phyloP scores from a whole-genome alignment of 2,113 vertebrate species.

The Pelvicachromis taeniatus region DNA sequence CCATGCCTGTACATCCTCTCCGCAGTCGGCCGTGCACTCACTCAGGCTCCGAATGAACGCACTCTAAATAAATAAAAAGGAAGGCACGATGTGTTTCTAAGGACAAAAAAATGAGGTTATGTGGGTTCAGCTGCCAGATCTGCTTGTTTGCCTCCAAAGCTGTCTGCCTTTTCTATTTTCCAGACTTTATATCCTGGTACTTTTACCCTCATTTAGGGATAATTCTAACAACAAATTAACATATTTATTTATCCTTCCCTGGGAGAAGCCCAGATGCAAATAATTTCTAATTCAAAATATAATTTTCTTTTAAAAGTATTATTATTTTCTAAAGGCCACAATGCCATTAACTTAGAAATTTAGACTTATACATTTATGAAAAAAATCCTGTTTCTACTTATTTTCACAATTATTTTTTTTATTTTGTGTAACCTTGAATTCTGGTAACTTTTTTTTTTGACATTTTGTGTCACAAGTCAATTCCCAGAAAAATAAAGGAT shows the following conservation, averaged over 20 bases:
- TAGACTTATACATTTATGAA: not conserved
- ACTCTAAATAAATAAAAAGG: not conserved
- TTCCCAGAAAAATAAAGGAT: not conserved
- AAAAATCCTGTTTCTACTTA: not conserved
- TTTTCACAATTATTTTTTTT: not conserved
- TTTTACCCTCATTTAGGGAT: not conserved
- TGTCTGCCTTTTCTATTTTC: not conserved
- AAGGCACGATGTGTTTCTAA: not conserved
- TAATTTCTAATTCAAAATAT: not conserved
- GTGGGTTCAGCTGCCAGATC: not conserved
- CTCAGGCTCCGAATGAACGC: not conserved
- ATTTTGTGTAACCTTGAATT: not conserved
- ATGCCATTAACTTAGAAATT: not conserved
- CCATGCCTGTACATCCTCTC: not conserved
- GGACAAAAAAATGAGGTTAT: conserved; percentile 3
- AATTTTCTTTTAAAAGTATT: too few relatives aligned
- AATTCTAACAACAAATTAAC: not conserved
- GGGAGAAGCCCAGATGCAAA: not conserved
- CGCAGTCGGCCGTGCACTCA: not conserved
- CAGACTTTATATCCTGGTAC: not conserved
- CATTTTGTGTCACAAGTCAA: not conserved
- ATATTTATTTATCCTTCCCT: not conserved
- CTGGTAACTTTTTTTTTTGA: too few relatives aligned
- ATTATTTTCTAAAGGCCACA: not conserved
- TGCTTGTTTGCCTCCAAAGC: not conserved